Base-by-base conservation (phyloP, 2,113 vertebrate genomes). In the Heterocephalus glaber region DNA sequence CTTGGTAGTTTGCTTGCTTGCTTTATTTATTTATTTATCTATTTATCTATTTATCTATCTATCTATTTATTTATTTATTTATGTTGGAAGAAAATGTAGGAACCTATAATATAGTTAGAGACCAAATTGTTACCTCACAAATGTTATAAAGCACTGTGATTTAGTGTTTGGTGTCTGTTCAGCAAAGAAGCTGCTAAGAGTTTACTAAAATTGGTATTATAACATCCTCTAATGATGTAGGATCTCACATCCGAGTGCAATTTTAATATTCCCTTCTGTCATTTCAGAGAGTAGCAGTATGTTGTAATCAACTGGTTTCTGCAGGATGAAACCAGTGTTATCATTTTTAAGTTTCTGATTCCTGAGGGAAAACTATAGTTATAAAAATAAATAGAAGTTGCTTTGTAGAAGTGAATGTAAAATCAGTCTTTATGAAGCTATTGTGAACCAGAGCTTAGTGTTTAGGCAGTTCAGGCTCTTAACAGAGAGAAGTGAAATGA, bases 1-100 rank as follows among this genome's bases (percentile, higher is more conserved):
- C 93, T 89, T 61, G 86, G 93, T 41, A 90, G 72, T 17, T 96
- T 95, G 60, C 92, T 88, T n/a, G n/a, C n/a, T n/a, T n/a, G n/a
- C n/a, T n/a, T n/a, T n/a, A n/a, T n/a, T n/a, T n/a, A n/a, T n/a
- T n/a, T n/a, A n/a, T n/a, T 89, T 76, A 7, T 4, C 38, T n/a
- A 65, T 65, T 79, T 65, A 81, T 90, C 86, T 76, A 7, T 4
- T 52, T n/a, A 65, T 65, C 65, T 65, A 81, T 90, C 86, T 76
- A 7, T 4, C 38, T n/a, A 65, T 65, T 79, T 65, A 81, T 90
- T 89, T 76, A 7, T 4, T 52, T n/a, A 65, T 65, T 79, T 65
- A 81, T 90, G 93, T 94, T 38, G 35, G 86, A 92, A 87, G 63
- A 89, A 97, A 92, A 79, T 92, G 20, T 76, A 90, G 72, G 79